Base-by-base conservation (phyloP, 2,888 invertebrate species). In the Scrobipalpa atriplicella region DNA sequence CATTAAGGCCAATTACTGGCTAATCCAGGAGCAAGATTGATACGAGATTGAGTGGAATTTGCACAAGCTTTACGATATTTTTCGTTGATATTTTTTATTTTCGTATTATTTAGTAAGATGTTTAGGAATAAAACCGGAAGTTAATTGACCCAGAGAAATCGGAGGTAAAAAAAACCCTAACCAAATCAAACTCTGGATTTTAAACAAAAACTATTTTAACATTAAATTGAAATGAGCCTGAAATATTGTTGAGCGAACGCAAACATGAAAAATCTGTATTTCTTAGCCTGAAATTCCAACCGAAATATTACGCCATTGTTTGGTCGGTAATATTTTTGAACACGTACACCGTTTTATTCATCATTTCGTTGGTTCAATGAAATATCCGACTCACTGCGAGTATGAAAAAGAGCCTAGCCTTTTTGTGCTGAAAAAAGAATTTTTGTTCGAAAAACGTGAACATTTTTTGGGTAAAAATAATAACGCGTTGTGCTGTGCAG, bases 11-110 rank as follows among this genome's bases (percentile, higher is more conserved):
- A 47, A 47, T 47, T 6, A 16, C 47, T 16, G 47, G 47, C 16
- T 47, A 47, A 47, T 47, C 47, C n/a, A n/a, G 47, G 47, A n/a
- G 16, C 47, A 47, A 47, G 47, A 47, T 47, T 47, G 47, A 47
- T 47, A 16, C 16, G 47, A 47, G 47, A 47, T 47, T 47, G 47
- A 47, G 47, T 47, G 47, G 47, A 16, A 47, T 47, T 47, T 16
- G n/a, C 47, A 47, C 47, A n/a, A 16, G 47, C 47, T 47, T 29
- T n/a, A 16, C 16, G 47, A n/a, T 47, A n/a, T 47, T 43, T 43
- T 16, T n/a, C 47, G n/a, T 16, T 47, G 16, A 7, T 7, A n/a
- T 43, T 43, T 3, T 43, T 47, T 47, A 47, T 47, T 47, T 47
- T 5, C 16, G 16, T 16, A n/a, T 47, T 0, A n/a, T 47, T 6